phyloP scores from a whole-genome alignment of 23 tunicate genomes.

The Pegea sp. region DNA sequence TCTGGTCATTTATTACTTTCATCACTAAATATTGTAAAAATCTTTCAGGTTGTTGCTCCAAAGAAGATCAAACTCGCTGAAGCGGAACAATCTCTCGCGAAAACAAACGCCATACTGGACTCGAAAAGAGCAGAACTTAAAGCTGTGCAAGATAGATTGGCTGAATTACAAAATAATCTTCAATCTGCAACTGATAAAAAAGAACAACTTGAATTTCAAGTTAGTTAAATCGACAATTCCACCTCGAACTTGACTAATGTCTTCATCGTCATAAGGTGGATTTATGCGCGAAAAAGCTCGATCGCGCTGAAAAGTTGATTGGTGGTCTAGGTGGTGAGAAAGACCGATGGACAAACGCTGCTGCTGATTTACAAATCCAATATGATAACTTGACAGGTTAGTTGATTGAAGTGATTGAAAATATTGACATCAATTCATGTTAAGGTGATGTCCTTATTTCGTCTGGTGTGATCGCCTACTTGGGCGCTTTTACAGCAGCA shows the following conservation, averaged over 20 bases:
- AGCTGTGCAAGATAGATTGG: constrained; percentile 88
- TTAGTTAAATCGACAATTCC: background rate
- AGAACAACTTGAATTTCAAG: constrained; percentile 88
- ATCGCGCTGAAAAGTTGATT: constrained; percentile 90
- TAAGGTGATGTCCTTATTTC: constrained; percentile 94
- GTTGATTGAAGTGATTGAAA: constrained; percentile 2
- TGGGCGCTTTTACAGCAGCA: constrained; percentile 91
- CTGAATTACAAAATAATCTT: constrained; percentile 63
- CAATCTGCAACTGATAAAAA: constrained; percentile 93
- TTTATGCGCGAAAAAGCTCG: constrained; percentile 89
- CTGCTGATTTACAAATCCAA: constrained; percentile 46
- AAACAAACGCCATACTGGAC: constrained; percentile 52
- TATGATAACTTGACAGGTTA: constrained; percentile 89
- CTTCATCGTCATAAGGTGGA: constrained; percentile 31
- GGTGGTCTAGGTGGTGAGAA: constrained; percentile 98
- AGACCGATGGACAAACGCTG: constrained; percentile 96
- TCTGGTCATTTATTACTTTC: background rate
- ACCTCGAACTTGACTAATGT: background rate
- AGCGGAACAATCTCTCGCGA: constrained; percentile 55
- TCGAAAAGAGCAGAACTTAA: constrained; percentile 91
- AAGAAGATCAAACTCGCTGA: constrained; percentile 82
- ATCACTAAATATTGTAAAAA: background rate
- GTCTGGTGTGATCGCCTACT: constrained; percentile 93
- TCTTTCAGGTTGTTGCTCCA: constrained; percentile 82
- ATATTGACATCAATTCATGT: background rate